These are phyloP conservation scores for Aphidius gifuensis DNA, from an alignment of 1,140 invertebrate species.

Conservation along the genomic window DNA sequence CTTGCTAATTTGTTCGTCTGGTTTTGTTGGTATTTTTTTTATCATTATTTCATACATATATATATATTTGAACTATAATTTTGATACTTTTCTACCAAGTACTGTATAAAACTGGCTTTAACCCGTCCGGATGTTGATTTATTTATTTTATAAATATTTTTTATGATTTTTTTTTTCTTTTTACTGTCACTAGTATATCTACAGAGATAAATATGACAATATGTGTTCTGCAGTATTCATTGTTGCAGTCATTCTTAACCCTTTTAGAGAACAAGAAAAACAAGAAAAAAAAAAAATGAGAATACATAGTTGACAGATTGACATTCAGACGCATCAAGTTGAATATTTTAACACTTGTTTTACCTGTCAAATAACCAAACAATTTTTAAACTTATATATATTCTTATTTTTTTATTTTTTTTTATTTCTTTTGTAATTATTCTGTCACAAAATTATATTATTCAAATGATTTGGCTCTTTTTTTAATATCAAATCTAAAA, in stretches of 20 bases:
- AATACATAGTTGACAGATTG: constrained; percentile 46
- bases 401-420: too few species aligned
- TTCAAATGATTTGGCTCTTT: not conserved
- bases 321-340: constrained; percentile 47
- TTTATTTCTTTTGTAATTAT: too few species aligned
- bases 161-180: not conserved
- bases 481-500: constrained; percentile 1
- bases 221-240: not conserved
- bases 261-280: not conserved
- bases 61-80: too few species aligned
- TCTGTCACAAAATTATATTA: too few species aligned
- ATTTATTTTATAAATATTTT: too few species aligned
- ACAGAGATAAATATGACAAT: not conserved
- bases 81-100: not conserved
- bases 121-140: too few species aligned
- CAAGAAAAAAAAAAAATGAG: constrained; percentile 12
- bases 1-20: constrained; percentile 35
- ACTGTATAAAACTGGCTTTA: not conserved
- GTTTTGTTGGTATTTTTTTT: constrained; percentile 16
- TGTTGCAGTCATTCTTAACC: not conserved
- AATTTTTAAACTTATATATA: too few species aligned
- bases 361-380: constrained; percentile 38
- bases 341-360: constrained; percentile 48
- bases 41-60: not conserved
- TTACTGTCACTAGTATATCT: too few species aligned